Conservation (phyloP, 2,113 vertebrate species). For the Oriolus oriolus region DNA sequence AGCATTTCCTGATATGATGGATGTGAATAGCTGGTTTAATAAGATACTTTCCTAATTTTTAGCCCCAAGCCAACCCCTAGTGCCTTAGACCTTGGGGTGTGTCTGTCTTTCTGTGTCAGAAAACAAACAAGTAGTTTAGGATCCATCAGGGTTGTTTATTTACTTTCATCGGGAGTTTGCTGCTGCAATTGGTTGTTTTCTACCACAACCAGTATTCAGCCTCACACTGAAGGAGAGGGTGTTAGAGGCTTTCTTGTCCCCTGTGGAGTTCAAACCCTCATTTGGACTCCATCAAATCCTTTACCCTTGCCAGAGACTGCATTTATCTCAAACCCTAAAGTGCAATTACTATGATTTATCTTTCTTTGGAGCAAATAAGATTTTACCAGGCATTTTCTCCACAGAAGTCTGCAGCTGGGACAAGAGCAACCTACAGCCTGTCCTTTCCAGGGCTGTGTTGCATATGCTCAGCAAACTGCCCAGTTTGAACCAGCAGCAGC, state of each 20-base stretch:
- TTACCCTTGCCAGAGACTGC: constrained; percentile 17
- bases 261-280: not conserved
- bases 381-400: constrained; percentile 33
- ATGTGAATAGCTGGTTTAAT: not conserved
- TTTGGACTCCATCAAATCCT: constrained; percentile 11
- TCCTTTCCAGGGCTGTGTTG: not conserved
- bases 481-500: not conserved
- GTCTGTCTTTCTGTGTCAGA: not conserved
- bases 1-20: not conserved
- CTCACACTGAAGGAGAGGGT: not conserved
- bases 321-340: constrained; percentile 26
- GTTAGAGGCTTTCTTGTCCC: not conserved
- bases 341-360: constrained; percentile 38
- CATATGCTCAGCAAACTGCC: not conserved
- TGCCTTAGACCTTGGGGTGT: not conserved
- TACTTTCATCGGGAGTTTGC: not conserved
- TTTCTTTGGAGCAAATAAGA: not conserved
- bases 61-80: not conserved
- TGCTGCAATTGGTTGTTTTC: not conserved
- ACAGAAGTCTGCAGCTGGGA: not conserved
- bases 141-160: not conserved
- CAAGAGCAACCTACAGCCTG: not conserved
- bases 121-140: not conserved
- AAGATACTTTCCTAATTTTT: not conserved
- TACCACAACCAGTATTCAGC: not conserved